These are phyloP conservation scores for Chloropsis hardwickii DNA, from an alignment of 2,113 vertebrate genomes.

Conservation along the genomic window DNA sequence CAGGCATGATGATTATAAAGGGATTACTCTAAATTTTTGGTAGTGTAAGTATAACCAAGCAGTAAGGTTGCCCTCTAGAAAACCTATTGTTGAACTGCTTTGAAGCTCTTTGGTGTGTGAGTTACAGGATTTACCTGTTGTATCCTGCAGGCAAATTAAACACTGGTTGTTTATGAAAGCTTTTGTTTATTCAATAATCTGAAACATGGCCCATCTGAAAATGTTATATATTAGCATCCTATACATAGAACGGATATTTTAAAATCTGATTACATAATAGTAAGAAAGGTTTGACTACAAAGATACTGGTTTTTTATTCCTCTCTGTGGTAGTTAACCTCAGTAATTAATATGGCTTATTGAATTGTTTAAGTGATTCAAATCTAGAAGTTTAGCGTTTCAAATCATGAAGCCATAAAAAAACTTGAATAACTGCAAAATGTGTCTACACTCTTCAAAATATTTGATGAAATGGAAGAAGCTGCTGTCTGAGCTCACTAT, in stretches of 20 bases:
- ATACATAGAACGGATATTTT: neutral
- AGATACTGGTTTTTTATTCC: neutral
- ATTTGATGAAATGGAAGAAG: neutral
- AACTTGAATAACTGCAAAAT: neutral
- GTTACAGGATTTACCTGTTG: conserved; percentile 29
- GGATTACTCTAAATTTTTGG: conserved; percentile 60
- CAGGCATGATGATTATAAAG: conserved; percentile 72
- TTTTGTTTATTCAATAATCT: conserved; percentile 45
- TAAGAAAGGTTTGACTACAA: conserved; percentile 19
- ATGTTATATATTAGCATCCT: conserved; percentile 29
- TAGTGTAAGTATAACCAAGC: conserved; percentile 44
- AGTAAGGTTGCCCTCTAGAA: conserved; percentile 64
- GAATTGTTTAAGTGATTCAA: conserved; percentile 13
- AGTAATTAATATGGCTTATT: conserved; percentile 38
- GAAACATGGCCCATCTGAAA: conserved; percentile 63
- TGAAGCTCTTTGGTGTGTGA: conserved; percentile 65
- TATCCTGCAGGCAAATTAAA: neutral
- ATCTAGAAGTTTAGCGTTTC: neutral
- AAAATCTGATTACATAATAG: neutral
- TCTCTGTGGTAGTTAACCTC: neutral
- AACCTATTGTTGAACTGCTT: conserved; percentile 81
- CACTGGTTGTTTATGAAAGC: neutral
- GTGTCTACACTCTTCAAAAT: neutral
- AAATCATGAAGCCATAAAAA: neutral
- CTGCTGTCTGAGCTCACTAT: neutral